Percentiles rank a stretch among this genome's conserved stretches.
These are phyloP conservation scores for Calephelis virginiensis DNA, from an alignment of 1,140 invertebrate genomes.

Conservation along the genomic window DNA sequence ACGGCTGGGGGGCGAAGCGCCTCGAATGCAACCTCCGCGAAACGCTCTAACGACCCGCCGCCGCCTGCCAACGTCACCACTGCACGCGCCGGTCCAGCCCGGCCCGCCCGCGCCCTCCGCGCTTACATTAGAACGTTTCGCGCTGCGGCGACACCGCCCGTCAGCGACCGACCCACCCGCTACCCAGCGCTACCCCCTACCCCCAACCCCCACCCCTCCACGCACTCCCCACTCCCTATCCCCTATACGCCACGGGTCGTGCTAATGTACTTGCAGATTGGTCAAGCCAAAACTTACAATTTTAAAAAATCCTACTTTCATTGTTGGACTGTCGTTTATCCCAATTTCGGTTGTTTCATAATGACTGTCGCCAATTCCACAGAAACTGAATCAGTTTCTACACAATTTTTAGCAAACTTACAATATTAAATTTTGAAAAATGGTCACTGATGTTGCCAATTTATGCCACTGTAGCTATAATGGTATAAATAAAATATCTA, in stretches of 20 bases:
- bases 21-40: slow-evolving; percentile 85
- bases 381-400: neutral
- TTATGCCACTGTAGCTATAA: neutral
- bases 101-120: slow-evolving; percentile 27
- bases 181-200: slow-evolving; percentile 35
- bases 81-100: slow-evolving; percentile 22
- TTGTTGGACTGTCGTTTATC: neutral
- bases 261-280: slow-evolving; percentile 33
- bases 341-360: neutral
- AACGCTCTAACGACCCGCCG: slow-evolving; percentile 83
- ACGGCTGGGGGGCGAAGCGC: slow-evolving; percentile 82
- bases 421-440: neutral
- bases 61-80: slow-evolving; percentile 76
- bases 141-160: slow-evolving; percentile 51
- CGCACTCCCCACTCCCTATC: neutral
- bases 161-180: slow-evolving; percentile 34
- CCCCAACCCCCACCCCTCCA: slow-evolving; percentile 5
- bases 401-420: neutral
- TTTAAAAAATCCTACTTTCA: neutral
- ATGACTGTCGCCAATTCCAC: neutral
- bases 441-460: neutral
- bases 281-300: neutral
- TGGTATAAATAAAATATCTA: slow-evolving; percentile 6
- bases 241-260: slow-evolving; percentile 27
- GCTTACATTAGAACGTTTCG: slow-evolving; percentile 71